phyloP scores from a whole-genome alignment of 1,140 invertebrate species.

The Sitophilus oryzae region DNA sequence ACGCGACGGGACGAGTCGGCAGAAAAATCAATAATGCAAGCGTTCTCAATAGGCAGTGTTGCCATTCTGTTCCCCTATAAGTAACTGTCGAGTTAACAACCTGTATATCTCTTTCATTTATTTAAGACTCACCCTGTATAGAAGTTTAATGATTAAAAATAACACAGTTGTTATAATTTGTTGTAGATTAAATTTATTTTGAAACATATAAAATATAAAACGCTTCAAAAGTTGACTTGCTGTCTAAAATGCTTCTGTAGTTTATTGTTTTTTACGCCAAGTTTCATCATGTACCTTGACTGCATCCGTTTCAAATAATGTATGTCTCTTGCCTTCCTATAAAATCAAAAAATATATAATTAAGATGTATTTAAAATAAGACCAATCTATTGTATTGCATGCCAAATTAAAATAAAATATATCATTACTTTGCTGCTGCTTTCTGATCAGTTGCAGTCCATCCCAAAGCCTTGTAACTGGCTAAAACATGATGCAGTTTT shows the following conservation, averaged over 20 bases:
- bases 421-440: conserved; percentile 54
- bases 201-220: neutral
- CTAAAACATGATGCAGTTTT: conserved; percentile 65
- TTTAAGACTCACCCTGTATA: too few species aligned
- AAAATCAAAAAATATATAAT: conserved; percentile 29
- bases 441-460: conserved; percentile 72
- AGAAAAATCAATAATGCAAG: too few species aligned
- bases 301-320: conserved; percentile 78
- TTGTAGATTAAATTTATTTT: conserved; percentile 1
- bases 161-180: neutral
- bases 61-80: too few species aligned
- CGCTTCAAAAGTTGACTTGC: conserved; percentile 68
- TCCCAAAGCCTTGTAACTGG: conserved; percentile 77
- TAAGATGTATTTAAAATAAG: too few species aligned
- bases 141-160: neutral
- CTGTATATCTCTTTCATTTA: too few species aligned
- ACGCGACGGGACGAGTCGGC: too few species aligned
- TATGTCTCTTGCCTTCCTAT: conserved; percentile 76
- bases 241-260: conserved; percentile 70
- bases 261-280: conserved; percentile 80
- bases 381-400: neutral
- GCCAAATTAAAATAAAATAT: conserved; percentile 23
- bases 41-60: too few species aligned
- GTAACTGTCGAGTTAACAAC: too few species aligned
- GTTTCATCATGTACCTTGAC: conserved; percentile 65